Base-by-base conservation (phyloP, 2,113 vertebrate species). In the Suricata suricatta region DNA sequence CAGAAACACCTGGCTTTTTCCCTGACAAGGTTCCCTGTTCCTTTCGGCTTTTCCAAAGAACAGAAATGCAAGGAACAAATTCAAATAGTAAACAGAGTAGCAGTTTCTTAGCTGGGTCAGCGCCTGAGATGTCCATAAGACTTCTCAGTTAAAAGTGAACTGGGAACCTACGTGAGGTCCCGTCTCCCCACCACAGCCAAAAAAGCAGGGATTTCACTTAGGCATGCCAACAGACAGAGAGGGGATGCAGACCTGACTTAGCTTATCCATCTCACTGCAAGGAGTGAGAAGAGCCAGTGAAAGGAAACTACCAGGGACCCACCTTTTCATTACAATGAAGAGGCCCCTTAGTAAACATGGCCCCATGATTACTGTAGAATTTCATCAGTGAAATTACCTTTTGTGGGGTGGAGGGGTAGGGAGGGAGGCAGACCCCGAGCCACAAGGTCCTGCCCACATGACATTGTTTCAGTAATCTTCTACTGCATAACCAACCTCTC, bases 361-460 rank as follows among this genome's bases (percentile, higher is more conserved):
- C 16, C 29, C 35, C 9, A 33, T 6, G 12, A 50, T 13, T 64
- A 44, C 15, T 13, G 7, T 3, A 54, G 83, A 52, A 54, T 44
- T 41, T 17, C 60, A 68, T 69, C 15, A 38, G 2, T 63, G 27
- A 74, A 82, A n/a, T 27, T 14, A 84, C 17, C 41, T 87, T 64
- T 52, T 14, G 14, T 66, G 21, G 13, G 12, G 4, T 71, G n/a
- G 7, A 19, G 6, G n/a, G 31, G 19, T 57, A 1, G 35, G 3
- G 44, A 44, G 4, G 23, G 11, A 47, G 27, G n/a, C 33, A 82
- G 29, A 33, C 14, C 2, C 16, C 38, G 52, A 25, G 2, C 9
- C n/a, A 31, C 0, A 8, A 47, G 47, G 9, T 14, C 31, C 12
- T 68, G 76, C 1, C 15, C 31, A 8, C 23, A n/a, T 0, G 9